Conservation (phyloP, 2,797 vertebrate genomes). For the Lycodopsis pacificus region DNA sequence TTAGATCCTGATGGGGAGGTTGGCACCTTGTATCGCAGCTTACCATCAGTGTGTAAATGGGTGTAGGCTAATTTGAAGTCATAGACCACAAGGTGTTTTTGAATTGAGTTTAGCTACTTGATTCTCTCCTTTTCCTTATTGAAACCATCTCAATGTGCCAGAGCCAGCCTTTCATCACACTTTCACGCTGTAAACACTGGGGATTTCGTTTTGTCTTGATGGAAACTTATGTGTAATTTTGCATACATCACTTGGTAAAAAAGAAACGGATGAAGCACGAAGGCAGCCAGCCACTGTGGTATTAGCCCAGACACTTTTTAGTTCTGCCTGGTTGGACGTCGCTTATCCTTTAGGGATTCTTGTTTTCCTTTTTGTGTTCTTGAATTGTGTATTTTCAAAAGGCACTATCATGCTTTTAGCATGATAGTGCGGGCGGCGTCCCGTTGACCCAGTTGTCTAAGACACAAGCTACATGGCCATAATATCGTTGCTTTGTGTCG, state of each 20-base stretch:
- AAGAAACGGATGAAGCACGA: conserved; percentile 18
- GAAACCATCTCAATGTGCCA: background rate
- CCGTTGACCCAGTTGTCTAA: conserved; percentile 39
- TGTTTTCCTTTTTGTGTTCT: conserved; percentile 38
- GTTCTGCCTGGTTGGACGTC: conserved; percentile 50
- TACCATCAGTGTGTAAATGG: background rate
- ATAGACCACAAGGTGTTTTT: background rate
- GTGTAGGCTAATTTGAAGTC: background rate
- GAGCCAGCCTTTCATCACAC: background rate
- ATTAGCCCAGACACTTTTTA: conserved; percentile 35
- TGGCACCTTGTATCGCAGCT: too few relatives aligned
- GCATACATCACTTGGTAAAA: background rate
- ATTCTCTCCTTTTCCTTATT: background rate
- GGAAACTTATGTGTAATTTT: background rate
- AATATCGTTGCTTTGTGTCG: conserved; percentile 8
- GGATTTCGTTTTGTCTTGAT: background rate
- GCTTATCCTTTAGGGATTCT: conserved; percentile 36
- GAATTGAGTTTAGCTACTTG: background rate
- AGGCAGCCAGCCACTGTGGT: conserved; percentile 31
- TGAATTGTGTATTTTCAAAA: conserved; percentile 32
- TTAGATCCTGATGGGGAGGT: too few relatives aligned
- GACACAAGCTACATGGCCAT: conserved; percentile 9
- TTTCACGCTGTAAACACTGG: background rate
- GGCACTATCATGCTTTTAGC: conserved; percentile 34
- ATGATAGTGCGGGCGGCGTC: too few relatives aligned